Evolutionary conservation across 2,797 vertebrate species (phyloP).

Genomic region (Bradypus variegatus): DNA sequence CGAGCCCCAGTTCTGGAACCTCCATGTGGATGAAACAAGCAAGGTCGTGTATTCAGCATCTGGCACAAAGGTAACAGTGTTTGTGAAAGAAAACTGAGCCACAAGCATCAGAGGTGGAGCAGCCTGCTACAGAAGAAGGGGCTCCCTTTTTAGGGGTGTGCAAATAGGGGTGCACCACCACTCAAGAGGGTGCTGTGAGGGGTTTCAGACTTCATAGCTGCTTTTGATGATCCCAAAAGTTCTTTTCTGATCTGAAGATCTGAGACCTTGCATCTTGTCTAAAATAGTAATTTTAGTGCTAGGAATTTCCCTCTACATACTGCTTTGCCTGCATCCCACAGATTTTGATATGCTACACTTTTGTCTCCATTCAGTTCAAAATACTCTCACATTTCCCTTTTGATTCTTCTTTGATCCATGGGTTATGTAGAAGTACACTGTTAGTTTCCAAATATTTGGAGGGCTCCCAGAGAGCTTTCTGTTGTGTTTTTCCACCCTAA

Average conservation of each 20-base stretch:
- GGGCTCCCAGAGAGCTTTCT: background rate
- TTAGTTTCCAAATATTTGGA: background rate
- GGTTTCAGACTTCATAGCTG: background rate
- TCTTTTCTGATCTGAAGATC: background rate
- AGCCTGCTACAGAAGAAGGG: background rate
- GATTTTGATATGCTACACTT: background rate
- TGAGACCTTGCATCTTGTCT: background rate
- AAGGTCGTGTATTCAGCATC: constrained; percentile 70
- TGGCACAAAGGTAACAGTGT: constrained; percentile 71
- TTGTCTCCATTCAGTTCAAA: background rate
- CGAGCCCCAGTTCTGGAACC: constrained; percentile 58
- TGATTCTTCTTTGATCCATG: background rate
- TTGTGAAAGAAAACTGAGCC: background rate
- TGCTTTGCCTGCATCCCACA: background rate
- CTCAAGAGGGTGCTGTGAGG: background rate
- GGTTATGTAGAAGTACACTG: background rate
- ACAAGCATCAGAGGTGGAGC: background rate
- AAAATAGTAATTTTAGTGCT: background rate
- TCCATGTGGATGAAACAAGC: constrained; percentile 69
- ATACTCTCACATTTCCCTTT: background rate
- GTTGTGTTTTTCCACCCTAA: background rate
- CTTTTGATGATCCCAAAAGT: background rate
- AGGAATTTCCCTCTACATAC: background rate
- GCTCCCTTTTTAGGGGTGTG: background rate
- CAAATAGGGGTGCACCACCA: background rate